A percentile compares a stretch with the other conserved stretches of the same genome.
Conservation (phyloP, 2,113 vertebrate genomes). For the Sporophila hypoxantha region DNA sequence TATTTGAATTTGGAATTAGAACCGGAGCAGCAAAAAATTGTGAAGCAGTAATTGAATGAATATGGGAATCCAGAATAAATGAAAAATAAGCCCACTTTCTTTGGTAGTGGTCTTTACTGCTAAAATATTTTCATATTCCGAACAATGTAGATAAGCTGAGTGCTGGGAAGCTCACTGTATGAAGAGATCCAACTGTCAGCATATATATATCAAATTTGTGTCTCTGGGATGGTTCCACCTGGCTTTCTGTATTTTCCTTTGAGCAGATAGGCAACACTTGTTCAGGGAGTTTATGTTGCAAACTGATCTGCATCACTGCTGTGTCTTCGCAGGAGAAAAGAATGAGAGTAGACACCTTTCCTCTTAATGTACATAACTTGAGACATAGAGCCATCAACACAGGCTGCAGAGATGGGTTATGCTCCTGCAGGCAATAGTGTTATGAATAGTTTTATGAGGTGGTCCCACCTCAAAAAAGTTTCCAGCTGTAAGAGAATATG, state of each 20-base stretch:
- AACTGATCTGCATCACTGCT: neutral
- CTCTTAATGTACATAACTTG: neutral
- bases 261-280: neutral
- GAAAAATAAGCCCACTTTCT: neutral
- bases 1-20: neutral
- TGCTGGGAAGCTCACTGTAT: neutral
- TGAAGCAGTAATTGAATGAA: neutral
- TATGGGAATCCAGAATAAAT: neutral
- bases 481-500: neutral
- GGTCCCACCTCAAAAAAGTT: neutral
- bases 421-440: neutral
- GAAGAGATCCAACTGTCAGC: neutral
- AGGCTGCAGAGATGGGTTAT: neutral
- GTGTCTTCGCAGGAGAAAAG: neutral
- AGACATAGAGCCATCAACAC: neutral
- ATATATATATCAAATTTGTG: neutral
- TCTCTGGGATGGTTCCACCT: neutral
- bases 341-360: neutral
- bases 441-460: neutral
- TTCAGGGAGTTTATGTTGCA: neutral
- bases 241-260: neutral
- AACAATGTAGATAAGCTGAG: neutral
- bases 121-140: neutral
- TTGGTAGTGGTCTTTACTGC: neutral
- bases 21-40: neutral